Evolutionary conservation across 1,140 invertebrate genomes (phyloP).

Genomic region (Brachionus manjavacas): DNA sequence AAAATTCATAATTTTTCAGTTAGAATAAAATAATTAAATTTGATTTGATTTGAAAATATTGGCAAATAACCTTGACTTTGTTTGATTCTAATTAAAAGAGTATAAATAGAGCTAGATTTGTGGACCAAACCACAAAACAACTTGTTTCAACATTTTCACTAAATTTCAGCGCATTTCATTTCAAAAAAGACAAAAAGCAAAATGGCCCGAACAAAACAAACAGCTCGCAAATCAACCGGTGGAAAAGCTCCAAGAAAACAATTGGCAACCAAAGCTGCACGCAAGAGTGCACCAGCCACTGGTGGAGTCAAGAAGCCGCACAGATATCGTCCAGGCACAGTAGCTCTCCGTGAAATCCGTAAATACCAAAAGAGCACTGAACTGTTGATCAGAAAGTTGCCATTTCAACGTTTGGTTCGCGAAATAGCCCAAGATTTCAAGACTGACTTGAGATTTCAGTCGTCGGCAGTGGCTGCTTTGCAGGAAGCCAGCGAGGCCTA

Average conservation of each 20-base stretch:
- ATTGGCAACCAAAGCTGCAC: neutral
- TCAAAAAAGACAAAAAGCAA: slow-evolving; percentile 51
- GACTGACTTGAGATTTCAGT: slow-evolving; percentile 63
- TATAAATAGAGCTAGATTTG: too few species aligned
- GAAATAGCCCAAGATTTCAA: too few species aligned
- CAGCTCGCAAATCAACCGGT: neutral
- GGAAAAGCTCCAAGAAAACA: neutral
- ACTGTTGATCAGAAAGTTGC: slow-evolving; percentile 45
- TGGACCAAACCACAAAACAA: too few species aligned
- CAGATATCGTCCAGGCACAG: slow-evolving; percentile 66
- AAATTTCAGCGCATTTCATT: too few species aligned
- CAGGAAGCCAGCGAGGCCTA: slow-evolving; percentile 77
- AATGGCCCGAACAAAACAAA: neutral
- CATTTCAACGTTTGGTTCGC: too few species aligned
- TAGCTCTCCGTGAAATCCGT: slow-evolving; percentile 77
- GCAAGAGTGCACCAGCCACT: neutral
- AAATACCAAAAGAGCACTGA: slow-evolving; percentile 71
- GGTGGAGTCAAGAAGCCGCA: neutral
- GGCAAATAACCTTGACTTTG: neutral
- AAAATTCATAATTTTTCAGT: neutral
- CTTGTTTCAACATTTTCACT: too few species aligned
- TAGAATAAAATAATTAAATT: neutral
- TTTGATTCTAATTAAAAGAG: neutral
- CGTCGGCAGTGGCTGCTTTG: slow-evolving; percentile 56
- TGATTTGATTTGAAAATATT: neutral